phyloP scores from a whole-genome alignment of 2,797 vertebrate species.

The Ficedula albicollis region DNA sequence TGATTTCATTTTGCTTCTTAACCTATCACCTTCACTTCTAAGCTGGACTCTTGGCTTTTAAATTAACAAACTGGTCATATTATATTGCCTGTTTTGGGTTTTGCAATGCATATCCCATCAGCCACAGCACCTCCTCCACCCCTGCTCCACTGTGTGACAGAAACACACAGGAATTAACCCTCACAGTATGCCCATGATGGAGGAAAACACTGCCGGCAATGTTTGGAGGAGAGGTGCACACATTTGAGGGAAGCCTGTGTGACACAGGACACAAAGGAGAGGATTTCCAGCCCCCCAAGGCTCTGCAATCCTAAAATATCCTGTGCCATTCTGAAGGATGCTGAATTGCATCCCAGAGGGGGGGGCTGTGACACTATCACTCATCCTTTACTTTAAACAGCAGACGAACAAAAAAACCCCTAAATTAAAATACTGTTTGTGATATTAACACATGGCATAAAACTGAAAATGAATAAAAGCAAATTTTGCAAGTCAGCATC shows the following conservation, averaged over 20 bases:
- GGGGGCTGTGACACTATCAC: not conserved
- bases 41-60: not conserved
- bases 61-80: not conserved
- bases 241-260: not conserved
- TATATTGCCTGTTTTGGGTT: not conserved
- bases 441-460: slow-evolving; percentile 28
- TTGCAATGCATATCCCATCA: not conserved
- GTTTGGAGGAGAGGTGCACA: not conserved
- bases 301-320: not conserved
- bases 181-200: not conserved
- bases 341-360: not conserved
- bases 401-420: not conserved
- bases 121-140: not conserved
- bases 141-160: not conserved
- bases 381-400: slow-evolving; percentile 34
- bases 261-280: not conserved
- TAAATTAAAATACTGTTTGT: slow-evolving; percentile 40
- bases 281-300: not conserved
- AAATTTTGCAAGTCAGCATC: slow-evolving; percentile 60
- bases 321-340: not conserved
- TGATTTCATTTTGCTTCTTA: not conserved
- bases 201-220: not conserved
- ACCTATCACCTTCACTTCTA: not conserved
- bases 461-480: slow-evolving; percentile 45
- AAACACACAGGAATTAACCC: not conserved